Evolutionary conservation across 2,113 vertebrate species (phyloP).

Genomic region (Lutjanus erythropterus): DNA sequence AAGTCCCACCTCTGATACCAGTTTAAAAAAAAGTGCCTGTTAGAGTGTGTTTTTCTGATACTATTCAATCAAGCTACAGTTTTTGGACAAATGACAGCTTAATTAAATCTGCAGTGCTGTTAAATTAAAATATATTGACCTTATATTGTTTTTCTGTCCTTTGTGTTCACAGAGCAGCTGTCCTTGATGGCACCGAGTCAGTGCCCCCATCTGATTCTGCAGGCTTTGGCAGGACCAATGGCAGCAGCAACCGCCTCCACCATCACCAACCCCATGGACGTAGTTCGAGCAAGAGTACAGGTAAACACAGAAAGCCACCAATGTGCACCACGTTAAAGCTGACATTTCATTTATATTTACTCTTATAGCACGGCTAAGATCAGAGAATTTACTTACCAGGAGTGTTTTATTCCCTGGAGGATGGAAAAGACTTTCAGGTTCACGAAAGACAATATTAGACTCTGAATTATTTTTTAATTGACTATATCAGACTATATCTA

Average conservation of each 20-base stretch:
- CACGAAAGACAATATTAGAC: not conserved
- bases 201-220: slow-evolving; percentile 95
- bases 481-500: too few relatives aligned
- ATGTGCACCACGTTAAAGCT: not conserved
- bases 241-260: slow-evolving; percentile 95
- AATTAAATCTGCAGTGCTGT: not conserved
- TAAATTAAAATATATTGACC: not conserved
- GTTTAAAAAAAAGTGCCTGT: too few relatives aligned
- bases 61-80: not conserved
- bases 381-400: not conserved
- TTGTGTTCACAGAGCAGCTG: slow-evolving; percentile 89
- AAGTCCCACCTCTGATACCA: too few relatives aligned
- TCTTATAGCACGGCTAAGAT: not conserved
- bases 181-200: slow-evolving; percentile 90
- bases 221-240: slow-evolving; percentile 93
- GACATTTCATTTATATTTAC: not conserved
- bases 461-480: too few relatives aligned
- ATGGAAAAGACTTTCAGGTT: not conserved
- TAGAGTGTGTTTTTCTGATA: not conserved
- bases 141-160: not conserved
- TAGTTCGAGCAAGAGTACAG: slow-evolving; percentile 96
- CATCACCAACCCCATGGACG: slow-evolving; percentile 98
- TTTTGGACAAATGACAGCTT: too few relatives aligned
- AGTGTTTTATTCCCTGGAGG: not conserved
- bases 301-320: slow-evolving; percentile 75